Evolutionary conservation across 2,797 vertebrate genomes (phyloP).

Genomic region (Sebastes taczanowskii): DNA sequence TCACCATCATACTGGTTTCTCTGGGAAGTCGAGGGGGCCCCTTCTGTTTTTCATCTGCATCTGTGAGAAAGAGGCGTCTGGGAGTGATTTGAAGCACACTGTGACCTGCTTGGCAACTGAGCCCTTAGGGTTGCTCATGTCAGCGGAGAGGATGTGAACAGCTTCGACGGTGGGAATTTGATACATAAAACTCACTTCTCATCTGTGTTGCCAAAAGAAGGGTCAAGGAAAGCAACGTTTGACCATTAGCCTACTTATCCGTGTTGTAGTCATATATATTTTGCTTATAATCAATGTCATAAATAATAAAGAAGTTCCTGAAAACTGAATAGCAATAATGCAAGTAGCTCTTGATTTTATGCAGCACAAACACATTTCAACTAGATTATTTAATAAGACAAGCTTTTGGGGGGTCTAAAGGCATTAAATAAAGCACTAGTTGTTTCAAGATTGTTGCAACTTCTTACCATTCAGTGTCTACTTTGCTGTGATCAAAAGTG

Average conservation of each 20-base stretch:
- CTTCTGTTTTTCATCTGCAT: constrained; percentile 54
- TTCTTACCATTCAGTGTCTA: not conserved
- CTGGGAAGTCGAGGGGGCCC: constrained; percentile 22
- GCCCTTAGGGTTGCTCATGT: constrained; percentile 74
- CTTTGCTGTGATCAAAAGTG: not conserved
- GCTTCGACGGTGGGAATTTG: constrained; percentile 66
- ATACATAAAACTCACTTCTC: constrained; percentile 60
- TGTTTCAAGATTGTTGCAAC: not conserved
- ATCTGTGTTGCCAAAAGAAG: constrained; percentile 48
- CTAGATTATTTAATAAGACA: not conserved
- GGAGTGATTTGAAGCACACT: constrained; percentile 78
- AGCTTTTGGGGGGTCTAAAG: not conserved
- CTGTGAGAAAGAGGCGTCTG: constrained; percentile 72
- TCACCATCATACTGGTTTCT: constrained; percentile 25
- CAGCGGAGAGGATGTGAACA: constrained; percentile 78
- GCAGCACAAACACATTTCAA: not conserved
- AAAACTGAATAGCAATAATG: not conserved
- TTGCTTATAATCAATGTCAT: not conserved
- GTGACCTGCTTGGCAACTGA: constrained; percentile 75
- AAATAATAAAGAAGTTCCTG: not conserved
- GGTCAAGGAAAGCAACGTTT: not conserved
- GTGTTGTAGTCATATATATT: not conserved
- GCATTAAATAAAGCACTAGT: not conserved
- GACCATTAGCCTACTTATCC: not conserved
- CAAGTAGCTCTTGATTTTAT: not conserved